Percentiles rank a stretch among this genome's conserved stretches.
These are phyloP conservation scores for Athrips mouffetella DNA, from an alignment of 2,888 invertebrate species.

Conservation along the genomic window DNA sequence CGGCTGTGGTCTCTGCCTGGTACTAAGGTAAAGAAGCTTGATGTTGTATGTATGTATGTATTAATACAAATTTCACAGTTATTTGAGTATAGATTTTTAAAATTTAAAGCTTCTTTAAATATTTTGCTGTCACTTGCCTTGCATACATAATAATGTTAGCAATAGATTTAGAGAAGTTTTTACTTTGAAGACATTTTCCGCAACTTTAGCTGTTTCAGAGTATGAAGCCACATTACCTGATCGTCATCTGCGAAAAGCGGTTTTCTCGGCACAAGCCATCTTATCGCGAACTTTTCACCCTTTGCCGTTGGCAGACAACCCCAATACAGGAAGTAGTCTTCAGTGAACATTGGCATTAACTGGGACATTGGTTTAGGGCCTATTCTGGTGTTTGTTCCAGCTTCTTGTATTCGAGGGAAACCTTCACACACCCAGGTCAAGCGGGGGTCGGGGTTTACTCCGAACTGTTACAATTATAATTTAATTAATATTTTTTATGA, in stretches of 20 bases:
- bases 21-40: too few relatives aligned
- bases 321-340: slow-evolving; percentile 83
- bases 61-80: too few relatives aligned
- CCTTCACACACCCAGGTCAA: slow-evolving; percentile 63
- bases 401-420: slow-evolving; percentile 67
- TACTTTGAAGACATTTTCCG: not conserved
- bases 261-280: slow-evolving; percentile 81
- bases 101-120: too few relatives aligned
- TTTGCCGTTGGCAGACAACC: slow-evolving; percentile 70
- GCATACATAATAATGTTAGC: too few relatives aligned
- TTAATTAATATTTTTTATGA: not conserved
- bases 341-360: slow-evolving; percentile 74
- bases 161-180: too few relatives aligned
- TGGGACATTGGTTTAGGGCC: slow-evolving; percentile 68
- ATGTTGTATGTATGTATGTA: too few relatives aligned
- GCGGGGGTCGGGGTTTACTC: slow-evolving; percentile 59
- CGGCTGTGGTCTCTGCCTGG: too few relatives aligned
- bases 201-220: not conserved
- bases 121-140: too few relatives aligned
- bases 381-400: slow-evolving; percentile 70
- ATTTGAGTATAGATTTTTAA: too few relatives aligned
- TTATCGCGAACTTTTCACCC: slow-evolving; percentile 61
- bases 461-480: slow-evolving; percentile 56
- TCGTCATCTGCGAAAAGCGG: slow-evolving; percentile 76
- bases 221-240: slow-evolving; percentile 66